phyloP scores from a whole-genome alignment of 2,888 invertebrate genomes.

The Mythimna ferrago region DNA sequence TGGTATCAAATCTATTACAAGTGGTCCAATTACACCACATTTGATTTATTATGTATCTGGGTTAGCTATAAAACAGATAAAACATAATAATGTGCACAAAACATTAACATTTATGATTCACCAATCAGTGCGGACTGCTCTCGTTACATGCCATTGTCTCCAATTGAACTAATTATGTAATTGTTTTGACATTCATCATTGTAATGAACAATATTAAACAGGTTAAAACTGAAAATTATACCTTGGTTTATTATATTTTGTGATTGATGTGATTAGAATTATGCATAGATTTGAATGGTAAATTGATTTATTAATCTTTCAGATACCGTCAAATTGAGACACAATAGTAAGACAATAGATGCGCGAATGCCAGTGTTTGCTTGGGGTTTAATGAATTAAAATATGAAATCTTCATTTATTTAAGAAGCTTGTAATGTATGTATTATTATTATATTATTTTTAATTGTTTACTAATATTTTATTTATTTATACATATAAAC shows the following conservation, averaged over 20 bases:
- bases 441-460: too few relatives aligned
- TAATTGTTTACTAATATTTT: too few relatives aligned
- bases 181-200: slow-evolving; percentile 70
- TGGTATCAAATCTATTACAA: slow-evolving; percentile 8
- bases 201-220: slow-evolving; percentile 41
- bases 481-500: too few relatives aligned
- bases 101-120: slow-evolving; percentile 78
- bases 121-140: slow-evolving; percentile 80
- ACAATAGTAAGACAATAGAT: too few relatives aligned
- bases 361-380: too few relatives aligned
- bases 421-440: too few relatives aligned
- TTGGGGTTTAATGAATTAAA: too few relatives aligned
- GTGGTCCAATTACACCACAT: slow-evolving; percentile 1
- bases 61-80: slow-evolving; percentile 60
- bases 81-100: slow-evolving; percentile 60
- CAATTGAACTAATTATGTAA: slow-evolving; percentile 82
- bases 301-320: too few relatives aligned
- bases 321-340: too few relatives aligned
- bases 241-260: slow-evolving; percentile 8
- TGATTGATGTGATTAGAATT: slow-evolving; percentile 5
- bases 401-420: too few relatives aligned
- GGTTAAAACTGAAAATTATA: slow-evolving; percentile 33
- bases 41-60: slow-evolving; percentile 40
- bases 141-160: slow-evolving; percentile 78
- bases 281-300: background rate